phyloP scores from a whole-genome alignment of 2,797 vertebrate species.

The Vireo griseus region DNA sequence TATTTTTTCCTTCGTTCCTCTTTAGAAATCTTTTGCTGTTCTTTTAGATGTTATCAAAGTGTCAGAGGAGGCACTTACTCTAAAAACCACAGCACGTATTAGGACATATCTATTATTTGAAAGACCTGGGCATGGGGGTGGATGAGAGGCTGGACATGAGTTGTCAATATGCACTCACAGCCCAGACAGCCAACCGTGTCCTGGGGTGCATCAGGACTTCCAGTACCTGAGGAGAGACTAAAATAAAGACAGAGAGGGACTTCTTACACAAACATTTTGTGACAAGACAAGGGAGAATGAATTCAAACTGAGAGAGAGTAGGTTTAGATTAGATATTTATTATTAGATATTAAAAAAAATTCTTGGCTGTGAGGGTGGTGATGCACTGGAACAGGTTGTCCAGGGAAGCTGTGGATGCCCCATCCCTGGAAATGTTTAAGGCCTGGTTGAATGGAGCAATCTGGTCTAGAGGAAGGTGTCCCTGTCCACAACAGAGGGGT shows the following conservation, averaged over 20 bases:
- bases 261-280: neutral
- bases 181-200: neutral
- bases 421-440: neutral
- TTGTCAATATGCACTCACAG: neutral
- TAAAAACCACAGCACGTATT: neutral
- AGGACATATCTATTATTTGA: neutral
- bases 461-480: neutral
- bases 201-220: neutral
- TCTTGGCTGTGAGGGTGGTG: neutral
- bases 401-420: neutral
- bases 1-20: neutral
- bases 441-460: neutral
- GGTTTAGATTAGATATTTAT: neutral
- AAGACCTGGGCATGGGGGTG: neutral
- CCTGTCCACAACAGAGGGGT: neutral
- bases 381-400: neutral
- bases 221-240: neutral
- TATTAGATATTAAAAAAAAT: neutral
- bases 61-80: neutral
- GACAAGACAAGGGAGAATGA: neutral
- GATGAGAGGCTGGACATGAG: neutral
- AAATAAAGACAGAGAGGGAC: neutral
- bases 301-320: neutral
- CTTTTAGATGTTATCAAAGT: neutral
- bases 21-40: neutral